Percentiles rank a stretch among this genome's conserved stretches.
These are phyloP conservation scores for Toxotes jaculatrix DNA, from an alignment of 2,113 vertebrate species.

Conservation along the genomic window DNA sequence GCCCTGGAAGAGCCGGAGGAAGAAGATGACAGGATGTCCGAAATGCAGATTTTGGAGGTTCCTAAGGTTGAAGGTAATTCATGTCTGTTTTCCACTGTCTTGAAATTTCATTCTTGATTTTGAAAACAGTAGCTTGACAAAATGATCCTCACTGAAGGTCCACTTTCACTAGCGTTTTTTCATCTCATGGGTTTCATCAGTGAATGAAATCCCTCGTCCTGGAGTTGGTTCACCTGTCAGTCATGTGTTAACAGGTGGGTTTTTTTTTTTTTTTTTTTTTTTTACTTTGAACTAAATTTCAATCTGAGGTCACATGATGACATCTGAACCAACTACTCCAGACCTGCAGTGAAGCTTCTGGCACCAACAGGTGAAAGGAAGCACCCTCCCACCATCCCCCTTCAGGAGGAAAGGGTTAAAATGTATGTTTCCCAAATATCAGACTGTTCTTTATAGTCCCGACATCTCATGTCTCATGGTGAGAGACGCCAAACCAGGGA, in stretches of 20 bases:
- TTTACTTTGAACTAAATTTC: no score
- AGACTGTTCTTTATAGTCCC: no score
- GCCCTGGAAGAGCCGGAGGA: slow-evolving; percentile 28
- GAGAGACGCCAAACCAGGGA: neutral
- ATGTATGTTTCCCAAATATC: no score
- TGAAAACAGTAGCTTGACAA: neutral
- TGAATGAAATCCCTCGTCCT: neutral
- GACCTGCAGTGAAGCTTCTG: no score
- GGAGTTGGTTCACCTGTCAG: neutral
- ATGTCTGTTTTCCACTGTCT: neutral
- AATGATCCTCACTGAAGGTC: neutral
- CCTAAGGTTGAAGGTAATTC: slow-evolving; percentile 74
- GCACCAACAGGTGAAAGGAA: no score
- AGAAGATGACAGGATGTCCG: slow-evolving; percentile 39
- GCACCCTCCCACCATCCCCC: no score
- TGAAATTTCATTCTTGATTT: neutral
- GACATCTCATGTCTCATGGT: neutral
- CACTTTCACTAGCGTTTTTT: neutral
- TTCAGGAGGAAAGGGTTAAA: neutral
- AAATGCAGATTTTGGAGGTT: slow-evolving; percentile 40
- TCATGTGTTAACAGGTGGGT: neutral
- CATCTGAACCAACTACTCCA: neutral
- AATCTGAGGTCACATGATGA: no score
- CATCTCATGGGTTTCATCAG: neutral
- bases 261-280: no score